Evolutionary conservation across 2,797 vertebrate genomes (phyloP), one percentile per base, ranked within the genome.

Genomic region (Lacerta viridis): DNA sequence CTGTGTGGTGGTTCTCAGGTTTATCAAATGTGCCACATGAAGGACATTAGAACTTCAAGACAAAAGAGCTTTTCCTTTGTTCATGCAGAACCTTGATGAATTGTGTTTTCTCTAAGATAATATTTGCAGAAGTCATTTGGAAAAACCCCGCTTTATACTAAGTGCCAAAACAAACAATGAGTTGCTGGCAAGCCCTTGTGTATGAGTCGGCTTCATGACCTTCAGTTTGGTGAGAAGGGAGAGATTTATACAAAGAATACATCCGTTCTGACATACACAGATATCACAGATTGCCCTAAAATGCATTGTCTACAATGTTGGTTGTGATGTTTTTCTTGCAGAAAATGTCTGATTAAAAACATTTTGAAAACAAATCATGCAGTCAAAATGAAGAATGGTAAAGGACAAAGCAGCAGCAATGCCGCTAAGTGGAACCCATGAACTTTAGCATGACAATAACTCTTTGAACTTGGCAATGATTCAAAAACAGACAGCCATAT

Each of bases 41-140:
- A 89, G 43, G 9, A 43, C 33, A 82, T 71, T 29, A 1, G 77
- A 72, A 50, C 11, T 20, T 43, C 71, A 75, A 82, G 8, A 33
- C 46, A 85, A 78, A 39, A 0, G 59, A 69, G 50, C 2, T 27
- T 43, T 79, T 55, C 6, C 66, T 71, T 29, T 46, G n/a, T 39
- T 88, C 85, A 66, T 2, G 39, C 7, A 8, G 80, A 91, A 69
- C 17, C 66, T 61, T 72, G 27, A 88, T 87, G 77, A 85, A 13
- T 3, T 46, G 36, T 79, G 13, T 83, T 78, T 81, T 43, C 27
- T 64, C 29, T n/a, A 74, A 55, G 36, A 36, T 8, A 25, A 83
- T 59, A 61, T 39, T 87, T 50, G 41, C 7, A 83, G 20, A 69
- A 86, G 1, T 3, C 13, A 82, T 55, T 76, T 75, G 66, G 80